A percentile compares a stretch with the other conserved stretches of the same genome.
phyloP scores from a whole-genome alignment of 2,888 invertebrate species.

The Acleris cristana region DNA sequence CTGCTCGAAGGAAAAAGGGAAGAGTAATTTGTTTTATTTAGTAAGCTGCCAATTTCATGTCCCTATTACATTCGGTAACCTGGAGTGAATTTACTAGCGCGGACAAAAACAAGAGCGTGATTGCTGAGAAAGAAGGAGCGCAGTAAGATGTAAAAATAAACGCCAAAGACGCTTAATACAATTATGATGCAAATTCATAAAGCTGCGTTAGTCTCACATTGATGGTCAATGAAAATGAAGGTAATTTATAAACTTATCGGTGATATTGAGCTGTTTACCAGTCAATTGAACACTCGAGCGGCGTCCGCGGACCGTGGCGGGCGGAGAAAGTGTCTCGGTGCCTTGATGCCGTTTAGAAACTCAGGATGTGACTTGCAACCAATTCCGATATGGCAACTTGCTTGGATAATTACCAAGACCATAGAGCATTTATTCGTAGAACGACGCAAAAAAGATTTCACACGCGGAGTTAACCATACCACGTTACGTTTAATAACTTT shows the following conservation, averaged over 20 bases:
- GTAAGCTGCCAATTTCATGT: too few species aligned
- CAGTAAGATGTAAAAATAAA: too few species aligned
- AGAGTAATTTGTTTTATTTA: too few species aligned
- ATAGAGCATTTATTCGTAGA: slow-evolving; percentile 7
- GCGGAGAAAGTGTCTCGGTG: slow-evolving; percentile 45
- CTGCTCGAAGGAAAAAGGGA: too few species aligned
- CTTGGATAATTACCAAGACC: slow-evolving; percentile 24
- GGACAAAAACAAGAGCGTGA: too few species aligned
- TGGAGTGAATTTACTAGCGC: too few species aligned
- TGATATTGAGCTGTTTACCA: slow-evolving; percentile 26
- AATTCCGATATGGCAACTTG: slow-evolving; percentile 30
- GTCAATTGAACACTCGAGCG: slow-evolving; percentile 39
- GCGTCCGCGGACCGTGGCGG: slow-evolving; percentile 36
- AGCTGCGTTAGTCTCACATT: neutral
- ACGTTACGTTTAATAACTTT: too few species aligned
- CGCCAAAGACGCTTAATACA: neutral
- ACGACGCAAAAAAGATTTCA: slow-evolving; percentile 11
- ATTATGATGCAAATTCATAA: neutral
- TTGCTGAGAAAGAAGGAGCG: too few species aligned
- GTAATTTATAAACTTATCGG: slow-evolving; percentile 27
- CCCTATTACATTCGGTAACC: too few species aligned
- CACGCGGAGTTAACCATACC: neutral
- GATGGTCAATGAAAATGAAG: slow-evolving; percentile 31
- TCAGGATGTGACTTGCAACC: slow-evolving; percentile 43
- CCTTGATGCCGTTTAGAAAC: slow-evolving; percentile 40